Base-by-base conservation (phyloP, 2,888 invertebrate species). In the Aelia acuminata region DNA sequence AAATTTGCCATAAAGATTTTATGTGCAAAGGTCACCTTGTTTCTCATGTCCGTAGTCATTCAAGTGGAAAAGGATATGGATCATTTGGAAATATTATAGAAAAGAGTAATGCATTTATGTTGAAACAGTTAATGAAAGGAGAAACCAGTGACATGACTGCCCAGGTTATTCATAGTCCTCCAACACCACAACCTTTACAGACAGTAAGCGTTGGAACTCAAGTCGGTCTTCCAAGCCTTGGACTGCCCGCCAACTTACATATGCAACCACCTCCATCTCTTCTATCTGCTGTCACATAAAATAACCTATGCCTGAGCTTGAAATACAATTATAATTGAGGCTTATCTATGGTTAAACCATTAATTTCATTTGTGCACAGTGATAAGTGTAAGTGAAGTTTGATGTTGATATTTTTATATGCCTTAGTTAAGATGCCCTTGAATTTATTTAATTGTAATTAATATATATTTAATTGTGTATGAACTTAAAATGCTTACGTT, bases 21-120 rank as follows among this genome's bases (percentile, higher is more conserved):
- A 96, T 97, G 94, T 97, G 96, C 93, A 97, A 97, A 94, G 96
- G 97, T 93, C 96, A 97, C 92, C 93, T 97, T 91, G 96, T 96
- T 87, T 95, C 96, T n/a, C 97, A 97, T 92, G 94, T 96, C 91
- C 94, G 96, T 89, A 96, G 96, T 88, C 97, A 97, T 92, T 94
- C 95, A 50, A 95, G 95, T 90, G 94, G 90, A 48, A 91, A 90
- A 87, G 87, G 88, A 47, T 89, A 90, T 75, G 90, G 89, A 49
- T 89, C 90, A 1, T 90, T 90, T 88, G 90, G 89, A 84, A 89
- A 90, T 2, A 90, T 90, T 50, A 90, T 90, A 26, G 90, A 90
- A 80, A 90, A 90, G 88, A 90, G 89, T 84, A 90, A 90, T 87
- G 90, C 91, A 18, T 91, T 91, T 89, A 90, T 90, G 90, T 89